Base-by-base conservation (phyloP, 2,888 invertebrate genomes). In the Temnothorax ravouxi region DNA sequence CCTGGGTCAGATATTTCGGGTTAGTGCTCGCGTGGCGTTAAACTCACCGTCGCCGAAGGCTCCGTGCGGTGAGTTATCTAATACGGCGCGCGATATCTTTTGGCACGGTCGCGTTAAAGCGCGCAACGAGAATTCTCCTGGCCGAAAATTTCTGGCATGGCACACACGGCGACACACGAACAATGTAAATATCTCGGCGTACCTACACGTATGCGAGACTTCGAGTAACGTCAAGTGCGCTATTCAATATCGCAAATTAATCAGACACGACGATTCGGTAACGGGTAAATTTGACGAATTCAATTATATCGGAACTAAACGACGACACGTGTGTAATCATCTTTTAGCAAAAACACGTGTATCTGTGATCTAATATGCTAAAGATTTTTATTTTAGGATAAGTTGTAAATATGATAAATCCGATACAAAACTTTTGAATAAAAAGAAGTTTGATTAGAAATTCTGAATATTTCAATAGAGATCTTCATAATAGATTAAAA, bases 1-100 rank as follows among this genome's bases (percentile, higher is more conserved):
- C 90, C 82, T 88, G 86, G 91, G 91, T 92, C 90, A 90, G 92
- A 91, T 92, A 92, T 92, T 92, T 92, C 66, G 71, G 59, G 71
- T 87, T 61, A 91, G 89, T 89, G 82, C 88, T 90, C 89, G 91
- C 90, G 90, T 90, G 91, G 89, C 91, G 91, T 91, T 91, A 89
- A 90, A 91, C 91, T 71, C 88, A 85, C 67, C 56, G 81, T 72
- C 64, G 18, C 52, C 87, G 47, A 72, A 84, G 72, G 66, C 80
- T 75, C 64, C 50, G 59, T 38, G 79, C 79, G 61, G 50, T 25
- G 44, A 54, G 86, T 90, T 90, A 90, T 91, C 91, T 90, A 90
- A 90, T 85, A 87, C 61, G 44, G 74, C 80, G 82, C 83, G 81
- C 69, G 69, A 69, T 85, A 87, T 72, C 85, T 91, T 86, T 89